phyloP scores from a whole-genome alignment of 2,797 vertebrate species.

The Parambassis ranga region DNA sequence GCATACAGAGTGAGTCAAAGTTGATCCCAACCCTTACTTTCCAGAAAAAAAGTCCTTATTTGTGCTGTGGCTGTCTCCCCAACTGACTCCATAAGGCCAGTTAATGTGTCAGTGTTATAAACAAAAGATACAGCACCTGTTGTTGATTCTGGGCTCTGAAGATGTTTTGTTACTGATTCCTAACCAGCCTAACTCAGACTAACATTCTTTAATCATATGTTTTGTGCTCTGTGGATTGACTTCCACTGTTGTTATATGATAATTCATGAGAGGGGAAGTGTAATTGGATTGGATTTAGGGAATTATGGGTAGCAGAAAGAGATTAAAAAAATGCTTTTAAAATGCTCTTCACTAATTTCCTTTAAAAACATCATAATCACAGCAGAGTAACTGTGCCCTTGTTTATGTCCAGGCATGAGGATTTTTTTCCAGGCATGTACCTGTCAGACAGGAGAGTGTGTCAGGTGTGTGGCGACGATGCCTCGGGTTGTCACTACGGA shows the following conservation, averaged over 20 bases:
- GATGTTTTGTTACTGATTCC: not conserved
- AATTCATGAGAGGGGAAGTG: not conserved
- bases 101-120: constrained; percentile 48
- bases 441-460: constrained; percentile 92
- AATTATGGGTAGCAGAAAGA: not conserved
- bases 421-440: constrained; percentile 86
- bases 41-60: constrained; percentile 17
- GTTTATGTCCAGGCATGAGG: constrained; percentile 79
- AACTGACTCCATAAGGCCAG: not conserved
- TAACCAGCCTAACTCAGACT: not conserved
- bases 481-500: constrained; percentile 96
- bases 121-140: constrained; percentile 67
- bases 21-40: constrained; percentile 34
- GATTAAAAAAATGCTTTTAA: not conserved
- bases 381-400: not conserved
- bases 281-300: constrained; percentile 12
- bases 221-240: not conserved
- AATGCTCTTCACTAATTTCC: not conserved
- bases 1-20: constrained; percentile 41
- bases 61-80: constrained; percentile 27
- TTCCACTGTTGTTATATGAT: not conserved
- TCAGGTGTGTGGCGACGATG: constrained; percentile 93
- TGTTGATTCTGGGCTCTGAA: constrained; percentile 13
- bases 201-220: not conserved
- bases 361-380: not conserved